Base-by-base conservation (phyloP, 2,113 vertebrate genomes). In the Procavia capensis region DNA sequence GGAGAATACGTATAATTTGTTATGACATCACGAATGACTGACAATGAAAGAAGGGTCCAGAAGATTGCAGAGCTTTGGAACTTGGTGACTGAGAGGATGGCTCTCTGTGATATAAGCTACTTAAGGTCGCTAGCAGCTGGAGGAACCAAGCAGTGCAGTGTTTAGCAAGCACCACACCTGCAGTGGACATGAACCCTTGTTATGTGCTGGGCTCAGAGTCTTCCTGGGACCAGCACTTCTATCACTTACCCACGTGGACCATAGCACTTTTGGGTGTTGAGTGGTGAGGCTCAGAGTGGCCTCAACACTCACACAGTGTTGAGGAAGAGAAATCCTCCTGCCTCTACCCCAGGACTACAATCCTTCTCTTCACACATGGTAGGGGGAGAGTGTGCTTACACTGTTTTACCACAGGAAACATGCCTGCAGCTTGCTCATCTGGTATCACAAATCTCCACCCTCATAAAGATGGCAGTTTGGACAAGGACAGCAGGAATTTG, bases 101-200 rank as follows among this genome's bases (percentile, higher is more conserved):
- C 31, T 34, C 39, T 19, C 29, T 24, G 14, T 0, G 29, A 2
- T 64, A 78, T 66, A 34, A 57, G 78, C 66, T 59, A 50, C 41
- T 47, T 13, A 47, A 1, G 20, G 41, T 63, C 41, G 29, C 54
- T 0, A 1, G 39, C n/a, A 83, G 36, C 63, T 75, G n/a, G 14
- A 68, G 76, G 25, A 75, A 59, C 2, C 45, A 10, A 0, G 11
- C 19, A 9, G 6, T 50, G 2, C 1, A n/a, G 24, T 43, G 66
- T 57, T 78, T 54, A 45, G 17, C 2, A 41, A 36, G 20, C 27
- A 6, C 14, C 4, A 16, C 25, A 43, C 29, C 36, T 34, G 7
- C 0, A 9, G 19, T 11, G 31, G 0, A 11, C 41, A 22, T 0
- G 34, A 9, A 24, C n/a, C 70, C 13, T 34, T 31, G 3, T 24